Evolutionary conservation across 2,113 vertebrate genomes (phyloP).

Genomic region (Plectropomus leopardus): DNA sequence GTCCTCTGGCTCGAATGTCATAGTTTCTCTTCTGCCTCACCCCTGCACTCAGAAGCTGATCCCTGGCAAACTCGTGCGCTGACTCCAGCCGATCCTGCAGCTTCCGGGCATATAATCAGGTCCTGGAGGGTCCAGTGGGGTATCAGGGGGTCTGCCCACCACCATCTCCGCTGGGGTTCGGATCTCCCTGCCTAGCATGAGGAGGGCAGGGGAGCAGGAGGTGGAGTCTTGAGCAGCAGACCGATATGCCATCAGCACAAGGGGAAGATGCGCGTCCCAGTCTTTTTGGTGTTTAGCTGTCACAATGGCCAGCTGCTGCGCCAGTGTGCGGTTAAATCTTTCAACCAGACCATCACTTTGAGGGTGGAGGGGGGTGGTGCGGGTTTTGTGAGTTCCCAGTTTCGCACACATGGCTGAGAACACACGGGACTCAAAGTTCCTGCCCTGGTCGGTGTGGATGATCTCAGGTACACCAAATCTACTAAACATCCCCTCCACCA

Average conservation of each 20-base stretch:
- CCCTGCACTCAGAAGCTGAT: background rate
- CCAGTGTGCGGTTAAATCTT: constrained; percentile 9
- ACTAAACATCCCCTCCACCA: constrained; percentile 8
- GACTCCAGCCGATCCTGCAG: background rate
- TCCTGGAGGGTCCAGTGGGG: background rate
- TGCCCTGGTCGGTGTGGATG: constrained; percentile 37
- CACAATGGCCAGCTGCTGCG: constrained; percentile 17
- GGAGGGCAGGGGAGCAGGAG: no score
- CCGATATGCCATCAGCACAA: background rate
- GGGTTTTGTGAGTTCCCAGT: constrained; percentile 29
- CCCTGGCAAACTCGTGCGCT: background rate
- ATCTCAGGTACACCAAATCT: background rate
- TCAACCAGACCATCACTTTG: constrained; percentile 28
- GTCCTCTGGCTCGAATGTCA: background rate
- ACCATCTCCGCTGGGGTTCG: background rate
- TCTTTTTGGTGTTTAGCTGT: background rate
- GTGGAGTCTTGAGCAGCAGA: no score
- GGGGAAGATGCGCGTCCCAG: background rate
- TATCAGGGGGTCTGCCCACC: background rate
- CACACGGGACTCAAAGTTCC: constrained; percentile 44
- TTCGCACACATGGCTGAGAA: constrained; percentile 27
- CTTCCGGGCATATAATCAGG: background rate
- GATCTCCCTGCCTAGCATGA: constrained; percentile 14
- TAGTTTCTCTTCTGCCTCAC: background rate
- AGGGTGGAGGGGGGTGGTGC: constrained; percentile 35